These are phyloP conservation scores for Ophion obscuratus DNA, from an alignment of 2,888 invertebrate genomes.

Conservation along the genomic window DNA sequence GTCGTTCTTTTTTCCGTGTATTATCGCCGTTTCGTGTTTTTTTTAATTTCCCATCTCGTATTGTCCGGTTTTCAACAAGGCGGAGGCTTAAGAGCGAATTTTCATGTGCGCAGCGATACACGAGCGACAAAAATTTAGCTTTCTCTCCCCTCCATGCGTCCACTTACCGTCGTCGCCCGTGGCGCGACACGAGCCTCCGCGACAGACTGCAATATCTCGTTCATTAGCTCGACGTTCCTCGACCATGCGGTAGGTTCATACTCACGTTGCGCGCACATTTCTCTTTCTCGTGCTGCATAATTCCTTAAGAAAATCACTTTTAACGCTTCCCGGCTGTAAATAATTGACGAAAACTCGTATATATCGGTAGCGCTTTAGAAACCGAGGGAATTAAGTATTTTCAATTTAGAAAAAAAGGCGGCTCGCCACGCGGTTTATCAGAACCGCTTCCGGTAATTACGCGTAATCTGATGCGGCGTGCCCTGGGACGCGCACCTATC, in stretches of 20 bases:
- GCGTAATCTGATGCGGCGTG: slow-evolving; percentile 21
- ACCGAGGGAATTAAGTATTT: background rate
- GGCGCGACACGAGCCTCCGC: background rate
- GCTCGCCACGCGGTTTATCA: slow-evolving; percentile 54
- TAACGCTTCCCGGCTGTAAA: background rate
- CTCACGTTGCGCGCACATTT: background rate
- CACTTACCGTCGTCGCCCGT: background rate
- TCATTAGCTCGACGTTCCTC: slow-evolving; percentile 52
- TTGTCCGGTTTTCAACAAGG: slow-evolving; percentile 33
- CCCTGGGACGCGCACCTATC: background rate
- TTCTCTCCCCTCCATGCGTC: slow-evolving; percentile 1
- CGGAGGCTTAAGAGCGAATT: slow-evolving; percentile 24
- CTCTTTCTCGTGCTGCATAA: background rate
- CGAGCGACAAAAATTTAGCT: slow-evolving; percentile 14
- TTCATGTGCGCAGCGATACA: slow-evolving; percentile 26
- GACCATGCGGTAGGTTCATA: slow-evolving; percentile 59
- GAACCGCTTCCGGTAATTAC: slow-evolving; percentile 28
- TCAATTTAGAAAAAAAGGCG: slow-evolving; percentile 22
- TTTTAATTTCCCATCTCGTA: background rate
- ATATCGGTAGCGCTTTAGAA: background rate
- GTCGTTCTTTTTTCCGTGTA: background rate
- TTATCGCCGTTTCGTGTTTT: background rate
- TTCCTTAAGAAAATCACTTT: background rate
- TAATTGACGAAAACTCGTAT: background rate
- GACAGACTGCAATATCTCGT: slow-evolving; percentile 34